Percentiles rank a stretch among this genome's conserved stretches.
These are phyloP conservation scores for Diadumene lineata DNA, from an alignment of 92 coral and sea anemone species.

Conservation along the genomic window DNA sequence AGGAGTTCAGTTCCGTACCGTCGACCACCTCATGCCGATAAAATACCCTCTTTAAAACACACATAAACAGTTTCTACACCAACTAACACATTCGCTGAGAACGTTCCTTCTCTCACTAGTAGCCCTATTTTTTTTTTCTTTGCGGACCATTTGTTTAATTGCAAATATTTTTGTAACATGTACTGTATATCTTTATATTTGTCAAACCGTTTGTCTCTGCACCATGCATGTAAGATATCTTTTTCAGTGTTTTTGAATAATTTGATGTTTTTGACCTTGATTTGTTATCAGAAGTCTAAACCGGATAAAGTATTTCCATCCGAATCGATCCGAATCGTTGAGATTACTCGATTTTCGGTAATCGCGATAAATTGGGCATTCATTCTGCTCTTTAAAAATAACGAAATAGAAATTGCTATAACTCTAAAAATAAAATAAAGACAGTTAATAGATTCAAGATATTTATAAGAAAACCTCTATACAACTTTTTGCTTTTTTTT, in stretches of 20 bases:
- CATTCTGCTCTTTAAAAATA: conserved; percentile 10
- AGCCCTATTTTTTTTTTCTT: no score
- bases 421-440: conserved; percentile 1
- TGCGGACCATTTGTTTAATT: no score
- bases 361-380: not conserved
- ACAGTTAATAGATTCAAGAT: not conserved
- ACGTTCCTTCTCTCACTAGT: no score
- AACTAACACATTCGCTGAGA: not conserved
- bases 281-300: conserved; percentile 30
- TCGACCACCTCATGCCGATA: conserved; percentile 23
- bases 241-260: not conserved
- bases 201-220: not conserved
- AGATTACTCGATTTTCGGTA: not conserved
- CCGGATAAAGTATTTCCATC: conserved; percentile 38
- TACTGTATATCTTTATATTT: no score
- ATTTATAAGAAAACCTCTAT: not conserved
- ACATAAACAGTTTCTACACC: not conserved
- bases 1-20: conserved; percentile 28
- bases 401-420: conserved; percentile 9
- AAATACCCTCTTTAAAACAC: conserved; percentile 19
- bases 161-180: no score
- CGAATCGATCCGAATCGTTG: conserved; percentile 23
- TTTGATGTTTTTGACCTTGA: conserved; percentile 26
- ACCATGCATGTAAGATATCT: not conserved
- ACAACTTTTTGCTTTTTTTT: not conserved